Conservation (phyloP, 1,140 invertebrate species). For the Mamestra configurata region DNA sequence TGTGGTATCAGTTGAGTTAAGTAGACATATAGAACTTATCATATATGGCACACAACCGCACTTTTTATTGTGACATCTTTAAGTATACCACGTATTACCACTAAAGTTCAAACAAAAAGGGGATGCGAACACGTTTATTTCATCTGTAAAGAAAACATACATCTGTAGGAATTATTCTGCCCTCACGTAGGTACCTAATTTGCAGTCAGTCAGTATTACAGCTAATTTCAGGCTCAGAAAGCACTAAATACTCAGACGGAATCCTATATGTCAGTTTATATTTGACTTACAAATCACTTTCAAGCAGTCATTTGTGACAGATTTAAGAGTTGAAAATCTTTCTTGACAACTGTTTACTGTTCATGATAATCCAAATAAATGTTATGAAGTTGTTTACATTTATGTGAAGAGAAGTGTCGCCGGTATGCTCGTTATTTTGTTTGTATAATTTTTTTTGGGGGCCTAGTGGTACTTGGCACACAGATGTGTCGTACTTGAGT, state of each 20-base stretch:
- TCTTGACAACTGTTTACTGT: constrained; percentile 66
- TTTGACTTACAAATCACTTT: constrained; percentile 19
- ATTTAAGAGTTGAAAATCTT: constrained; percentile 70
- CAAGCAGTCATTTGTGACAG: constrained; percentile 29
- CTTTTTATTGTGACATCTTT: not conserved
- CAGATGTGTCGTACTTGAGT: not conserved
- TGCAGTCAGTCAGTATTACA: too few relatives aligned
- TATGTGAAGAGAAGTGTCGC: constrained; percentile 59
- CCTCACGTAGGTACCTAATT: not conserved
- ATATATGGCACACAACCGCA: too few relatives aligned
- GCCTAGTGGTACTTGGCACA: constrained; percentile 15
- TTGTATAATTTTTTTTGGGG: constrained; percentile 61
- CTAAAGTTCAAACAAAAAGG: too few relatives aligned
- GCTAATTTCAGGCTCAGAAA: not conserved
- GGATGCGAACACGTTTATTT: too few relatives aligned
- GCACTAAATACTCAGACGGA: not conserved
- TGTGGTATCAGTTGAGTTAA: not conserved
- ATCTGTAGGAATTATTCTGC: too few relatives aligned
- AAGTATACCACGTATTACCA: too few relatives aligned
- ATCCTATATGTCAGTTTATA: not conserved
- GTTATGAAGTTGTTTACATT: constrained; percentile 72
- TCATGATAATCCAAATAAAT: constrained; percentile 73
- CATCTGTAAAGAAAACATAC: too few relatives aligned
- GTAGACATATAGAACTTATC: too few relatives aligned
- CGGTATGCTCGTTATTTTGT: constrained; percentile 39